These are phyloP conservation scores for Drosophila nr. fundita DNA, from an alignment of 2,888 invertebrate species.

Conservation along the genomic window DNA sequence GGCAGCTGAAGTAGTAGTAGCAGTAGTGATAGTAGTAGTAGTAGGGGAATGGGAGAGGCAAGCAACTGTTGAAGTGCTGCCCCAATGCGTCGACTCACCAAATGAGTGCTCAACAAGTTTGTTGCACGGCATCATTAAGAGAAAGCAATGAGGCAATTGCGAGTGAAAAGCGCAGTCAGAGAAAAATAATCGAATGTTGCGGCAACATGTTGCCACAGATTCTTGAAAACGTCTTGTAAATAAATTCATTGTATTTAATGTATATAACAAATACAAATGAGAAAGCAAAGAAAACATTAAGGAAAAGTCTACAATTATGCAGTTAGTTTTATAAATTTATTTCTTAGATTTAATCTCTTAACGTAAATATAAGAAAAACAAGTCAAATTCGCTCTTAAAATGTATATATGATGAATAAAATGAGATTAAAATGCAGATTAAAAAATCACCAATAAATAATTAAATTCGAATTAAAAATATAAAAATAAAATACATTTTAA, in stretches of 20 bases:
- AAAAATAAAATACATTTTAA: too few relatives aligned
- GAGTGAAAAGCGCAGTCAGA: neutral
- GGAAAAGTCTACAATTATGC: neutral
- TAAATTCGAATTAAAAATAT: too few relatives aligned
- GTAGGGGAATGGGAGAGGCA: conserved; percentile 27
- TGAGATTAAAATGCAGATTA: too few relatives aligned
- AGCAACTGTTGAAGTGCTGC: conserved; percentile 68
- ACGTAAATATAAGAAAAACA: neutral
- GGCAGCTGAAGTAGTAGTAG: neutral
- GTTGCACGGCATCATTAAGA: conserved; percentile 51
- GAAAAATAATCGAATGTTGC: conserved; percentile 22
- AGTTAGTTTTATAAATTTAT: neutral
- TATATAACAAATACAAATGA: neutral
- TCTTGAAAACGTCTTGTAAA: neutral
- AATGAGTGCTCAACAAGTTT: conserved; percentile 73
- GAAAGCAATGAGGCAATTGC: neutral
- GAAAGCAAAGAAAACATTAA: neutral
- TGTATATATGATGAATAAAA: too few relatives aligned
- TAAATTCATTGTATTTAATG: neutral
- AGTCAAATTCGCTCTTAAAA: too few relatives aligned
- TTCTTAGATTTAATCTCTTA: neutral
- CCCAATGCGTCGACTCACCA: conserved; percentile 71
- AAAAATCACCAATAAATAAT: too few relatives aligned
- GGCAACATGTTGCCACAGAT: conserved; percentile 48
- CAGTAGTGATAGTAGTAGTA: neutral